Conservation (phyloP, 2,113 vertebrate genomes). For the Hypanus sabinus region DNA sequence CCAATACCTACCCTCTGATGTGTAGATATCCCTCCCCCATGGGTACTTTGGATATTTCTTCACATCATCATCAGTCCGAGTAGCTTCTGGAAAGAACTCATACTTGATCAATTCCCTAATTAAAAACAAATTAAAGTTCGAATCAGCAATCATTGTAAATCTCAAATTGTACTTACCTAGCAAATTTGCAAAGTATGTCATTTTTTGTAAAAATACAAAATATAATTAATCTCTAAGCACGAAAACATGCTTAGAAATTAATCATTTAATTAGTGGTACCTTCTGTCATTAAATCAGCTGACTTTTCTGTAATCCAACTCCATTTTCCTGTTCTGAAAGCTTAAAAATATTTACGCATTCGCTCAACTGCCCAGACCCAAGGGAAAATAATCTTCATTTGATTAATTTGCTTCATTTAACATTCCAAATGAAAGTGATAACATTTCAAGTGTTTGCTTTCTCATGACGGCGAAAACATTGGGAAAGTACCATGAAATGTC, state of each 20-base stretch:
- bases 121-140: slow-evolving; percentile 11
- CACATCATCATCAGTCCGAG: slow-evolving; percentile 82
- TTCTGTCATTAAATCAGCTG: not conserved
- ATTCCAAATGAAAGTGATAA: too few relatives aligned
- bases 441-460: too few relatives aligned
- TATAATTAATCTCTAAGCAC: not conserved
- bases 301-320: not conserved
- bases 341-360: not conserved
- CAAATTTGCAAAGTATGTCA: not conserved
- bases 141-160: not conserved
- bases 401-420: too few relatives aligned
- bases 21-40: slow-evolving; percentile 96
- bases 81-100: slow-evolving; percentile 95
- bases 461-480: too few relatives aligned
- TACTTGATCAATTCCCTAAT: slow-evolving; percentile 92
- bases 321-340: not conserved
- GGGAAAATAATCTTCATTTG: not conserved
- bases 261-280: not conserved
- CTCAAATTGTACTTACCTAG: not conserved
- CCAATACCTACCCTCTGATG: slow-evolving; percentile 76
- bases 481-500: too few relatives aligned
- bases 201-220: not conserved
- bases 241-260: not conserved
- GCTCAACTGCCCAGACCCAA: not conserved
- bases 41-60: slow-evolving; percentile 84